These are phyloP conservation scores for Microdon myrmicae DNA, from an alignment of 2,888 invertebrate species.

Conservation along the genomic window DNA sequence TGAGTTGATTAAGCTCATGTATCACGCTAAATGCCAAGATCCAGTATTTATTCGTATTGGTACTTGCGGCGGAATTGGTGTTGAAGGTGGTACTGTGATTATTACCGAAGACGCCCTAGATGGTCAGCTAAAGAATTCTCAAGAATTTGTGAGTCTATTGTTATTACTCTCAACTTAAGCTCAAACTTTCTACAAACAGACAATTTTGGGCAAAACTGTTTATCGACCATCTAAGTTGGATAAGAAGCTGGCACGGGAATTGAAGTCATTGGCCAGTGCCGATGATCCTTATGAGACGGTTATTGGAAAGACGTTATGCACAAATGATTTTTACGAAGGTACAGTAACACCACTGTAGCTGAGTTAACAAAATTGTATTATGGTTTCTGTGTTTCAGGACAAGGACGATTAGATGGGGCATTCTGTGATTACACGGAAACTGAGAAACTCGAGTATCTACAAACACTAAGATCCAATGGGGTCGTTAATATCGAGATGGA, in stretches of 20 bases:
- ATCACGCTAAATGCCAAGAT: slow-evolving; percentile 86
- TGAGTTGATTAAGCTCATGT: slow-evolving; percentile 96
- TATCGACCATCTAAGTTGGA: slow-evolving; percentile 87
- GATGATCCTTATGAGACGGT: slow-evolving; percentile 89
- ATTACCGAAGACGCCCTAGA: slow-evolving; percentile 93
- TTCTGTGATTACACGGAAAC: slow-evolving; percentile 92
- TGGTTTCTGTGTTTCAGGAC: slow-evolving; percentile 71
- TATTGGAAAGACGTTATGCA: slow-evolving; percentile 93
- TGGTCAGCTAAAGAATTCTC: slow-evolving; percentile 81
- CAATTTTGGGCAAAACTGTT: slow-evolving; percentile 84
- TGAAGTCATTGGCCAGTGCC: slow-evolving; percentile 77
- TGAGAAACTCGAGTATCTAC: slow-evolving; percentile 91
- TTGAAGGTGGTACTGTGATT: slow-evolving; percentile 93
- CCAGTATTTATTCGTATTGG: slow-evolving; percentile 93
- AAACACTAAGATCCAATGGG: slow-evolving; percentile 78
- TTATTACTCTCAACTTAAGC: not conserved
- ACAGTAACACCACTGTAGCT: slow-evolving; percentile 25
- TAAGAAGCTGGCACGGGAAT: slow-evolving; percentile 79
- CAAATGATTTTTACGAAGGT: slow-evolving; percentile 98
- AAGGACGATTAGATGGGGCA: slow-evolving; percentile 94
- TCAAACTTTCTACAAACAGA: slow-evolving; percentile 67
- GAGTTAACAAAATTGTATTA: not conserved
- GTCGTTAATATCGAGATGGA: slow-evolving; percentile 99
- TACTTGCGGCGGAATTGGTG: slow-evolving; percentile 93
- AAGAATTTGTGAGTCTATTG: slow-evolving; percentile 78